Evolutionary conservation across 2,888 invertebrate species (phyloP), one percentile per base, ranked within the genome.

Genomic region (Neria commutata): DNA sequence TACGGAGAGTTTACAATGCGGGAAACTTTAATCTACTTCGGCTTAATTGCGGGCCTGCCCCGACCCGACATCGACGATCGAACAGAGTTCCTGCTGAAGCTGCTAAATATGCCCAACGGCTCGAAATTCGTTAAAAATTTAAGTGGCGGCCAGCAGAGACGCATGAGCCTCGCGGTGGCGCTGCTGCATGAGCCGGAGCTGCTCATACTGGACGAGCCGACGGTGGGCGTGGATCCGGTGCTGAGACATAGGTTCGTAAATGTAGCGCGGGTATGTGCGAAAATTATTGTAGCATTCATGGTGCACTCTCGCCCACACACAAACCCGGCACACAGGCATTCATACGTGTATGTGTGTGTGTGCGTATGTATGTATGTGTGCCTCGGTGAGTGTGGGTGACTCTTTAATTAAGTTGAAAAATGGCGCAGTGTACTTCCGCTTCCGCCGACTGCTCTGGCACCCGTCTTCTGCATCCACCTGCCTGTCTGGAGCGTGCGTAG

Each of bases 151-250:
- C 95, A 96, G 77, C 91, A 92, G 78, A 84, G 96, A 55, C 85
- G 96, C 63, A 91, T 95, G 2, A 95, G 95, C 0, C 86, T 96
- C 67, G 93, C 95, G 0, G 91, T 93, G 0, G 94, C 95, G 0
- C 83, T 96, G 26, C 84, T 96, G 42, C 94, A 95, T 66, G 91
- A 93, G 62, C 95, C 96, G 0, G 94, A 95, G 76, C 84, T 96
- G 26, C 82, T 96, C 60, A 95, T 96, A 72, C 83, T 96, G 58
- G 96, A 96, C 74, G 96, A 96, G 75, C 95, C 95, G 0, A 96
- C 95, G 0, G 95, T 95, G 16, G 96, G 95, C 33, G 92, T 96
- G 1, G 95, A 96, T 83, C 95, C 95, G 1, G 86, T 95, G 33
- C 83, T 96, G 11, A 84, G 94, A 62, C 91, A 93, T 78, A 90